Conservation (phyloP, 2,797 vertebrate species). For the Myripristis murdjan region DNA sequence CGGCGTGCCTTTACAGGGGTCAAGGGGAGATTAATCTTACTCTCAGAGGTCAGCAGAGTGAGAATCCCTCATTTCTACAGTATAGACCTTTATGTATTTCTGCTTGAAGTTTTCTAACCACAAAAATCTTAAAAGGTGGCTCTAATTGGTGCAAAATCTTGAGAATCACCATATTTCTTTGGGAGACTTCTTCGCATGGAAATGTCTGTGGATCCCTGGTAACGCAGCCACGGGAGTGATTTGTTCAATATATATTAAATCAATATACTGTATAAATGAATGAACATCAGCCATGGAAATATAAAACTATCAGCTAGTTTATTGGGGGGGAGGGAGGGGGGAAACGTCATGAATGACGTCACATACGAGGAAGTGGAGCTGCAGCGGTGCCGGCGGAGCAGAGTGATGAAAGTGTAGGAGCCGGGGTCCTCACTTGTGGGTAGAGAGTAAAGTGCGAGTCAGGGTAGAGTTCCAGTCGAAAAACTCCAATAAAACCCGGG, state of each 20-base stretch:
- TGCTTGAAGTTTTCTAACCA: neutral
- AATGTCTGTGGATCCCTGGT: too few species aligned
- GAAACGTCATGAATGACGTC: constrained; percentile 65
- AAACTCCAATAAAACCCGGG: neutral
- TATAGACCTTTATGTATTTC: too few species aligned
- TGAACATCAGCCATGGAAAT: too few species aligned
- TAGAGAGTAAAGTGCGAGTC: neutral
- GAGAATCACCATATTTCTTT: neutral
- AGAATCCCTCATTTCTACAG: too few species aligned
- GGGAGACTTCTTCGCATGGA: too few species aligned
- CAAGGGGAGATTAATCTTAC: neutral
- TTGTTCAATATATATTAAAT: too few species aligned
- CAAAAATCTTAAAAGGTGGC: neutral
- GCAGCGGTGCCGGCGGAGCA: too few species aligned
- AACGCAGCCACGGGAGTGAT: neutral
- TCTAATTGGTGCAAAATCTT: constrained; percentile 5
- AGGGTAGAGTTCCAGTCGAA: fast-evolving
- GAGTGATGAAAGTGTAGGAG: neutral
- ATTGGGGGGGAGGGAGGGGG: too few species aligned
- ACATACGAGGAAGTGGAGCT: neutral
- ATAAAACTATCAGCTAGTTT: too few species aligned
- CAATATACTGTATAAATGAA: too few species aligned
- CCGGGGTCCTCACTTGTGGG: neutral
- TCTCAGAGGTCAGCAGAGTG: too few species aligned
- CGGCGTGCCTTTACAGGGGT: constrained; percentile 19